Evolutionary conservation across 2,113 vertebrate genomes (phyloP).

Genomic region (Mustelus asterias): DNA sequence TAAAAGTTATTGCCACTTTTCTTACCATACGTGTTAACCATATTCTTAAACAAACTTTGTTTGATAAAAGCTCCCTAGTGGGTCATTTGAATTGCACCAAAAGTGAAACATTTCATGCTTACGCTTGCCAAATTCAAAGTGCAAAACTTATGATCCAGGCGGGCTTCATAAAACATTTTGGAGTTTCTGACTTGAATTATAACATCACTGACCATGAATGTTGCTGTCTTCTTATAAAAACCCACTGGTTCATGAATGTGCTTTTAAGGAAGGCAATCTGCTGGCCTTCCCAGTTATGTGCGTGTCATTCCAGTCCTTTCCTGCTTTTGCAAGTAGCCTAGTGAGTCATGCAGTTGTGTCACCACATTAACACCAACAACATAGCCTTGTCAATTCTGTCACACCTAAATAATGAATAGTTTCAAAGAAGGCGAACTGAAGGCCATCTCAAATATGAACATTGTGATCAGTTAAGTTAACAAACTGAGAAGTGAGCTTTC

Average conservation of each 20-base stretch:
- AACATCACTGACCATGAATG: neutral
- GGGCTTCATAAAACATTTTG: too few species aligned
- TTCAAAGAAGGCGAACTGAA: neutral
- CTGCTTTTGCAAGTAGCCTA: neutral
- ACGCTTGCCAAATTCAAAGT: too few species aligned
- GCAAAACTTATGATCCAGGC: too few species aligned
- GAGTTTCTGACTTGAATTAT: too few species aligned
- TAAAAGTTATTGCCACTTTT: too few species aligned
- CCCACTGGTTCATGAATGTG: neutral
- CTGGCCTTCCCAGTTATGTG: neutral
- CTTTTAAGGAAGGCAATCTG: neutral
- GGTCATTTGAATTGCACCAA: too few species aligned
- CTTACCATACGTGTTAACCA: too few species aligned
- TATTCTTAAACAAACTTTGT: too few species aligned
- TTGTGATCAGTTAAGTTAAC: neutral
- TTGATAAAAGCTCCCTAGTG: too few species aligned
- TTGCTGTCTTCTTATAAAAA: neutral
- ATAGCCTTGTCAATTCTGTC: neutral
- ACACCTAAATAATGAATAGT: neutral
- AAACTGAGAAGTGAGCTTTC: neutral
- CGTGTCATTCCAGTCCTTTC: neutral
- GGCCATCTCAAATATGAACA: neutral
- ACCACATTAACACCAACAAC: neutral
- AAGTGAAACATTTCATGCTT: too few species aligned
- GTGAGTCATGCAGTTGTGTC: neutral